Percentiles rank a stretch among this genome's conserved stretches.
These are phyloP conservation scores for Montipora foliosa DNA, from an alignment of 64 coral and sea anemone genomes.

Conservation along the genomic window DNA sequence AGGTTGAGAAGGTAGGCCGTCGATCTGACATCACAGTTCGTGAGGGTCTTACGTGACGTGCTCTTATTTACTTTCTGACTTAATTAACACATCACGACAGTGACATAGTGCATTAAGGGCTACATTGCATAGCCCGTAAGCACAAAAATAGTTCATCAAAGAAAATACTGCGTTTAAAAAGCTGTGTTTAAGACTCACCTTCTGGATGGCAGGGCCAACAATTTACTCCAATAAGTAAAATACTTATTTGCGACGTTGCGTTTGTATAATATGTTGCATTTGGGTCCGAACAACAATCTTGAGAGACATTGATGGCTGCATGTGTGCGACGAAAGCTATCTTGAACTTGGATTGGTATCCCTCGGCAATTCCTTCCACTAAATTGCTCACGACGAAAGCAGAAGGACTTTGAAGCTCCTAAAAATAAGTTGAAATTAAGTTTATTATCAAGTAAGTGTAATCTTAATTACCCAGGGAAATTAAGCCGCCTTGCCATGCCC, in stretches of 20 bases:
- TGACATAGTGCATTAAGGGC: too few relatives aligned
- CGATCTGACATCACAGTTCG: too few relatives aligned
- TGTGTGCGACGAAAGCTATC: background rate
- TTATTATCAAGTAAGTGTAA: too few relatives aligned
- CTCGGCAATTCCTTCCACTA: background rate
- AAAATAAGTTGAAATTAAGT: background rate
- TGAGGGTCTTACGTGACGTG: too few relatives aligned
- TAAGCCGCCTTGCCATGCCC: too few relatives aligned
- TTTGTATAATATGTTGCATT: background rate
- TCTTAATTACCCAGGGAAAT: too few relatives aligned
- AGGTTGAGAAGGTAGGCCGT: too few relatives aligned
- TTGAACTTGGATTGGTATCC: background rate
- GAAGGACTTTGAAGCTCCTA: background rate
- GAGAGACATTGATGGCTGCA: background rate
- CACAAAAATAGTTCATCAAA: background rate
- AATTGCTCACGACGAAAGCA: background rate
- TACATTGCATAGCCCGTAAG: too few relatives aligned
- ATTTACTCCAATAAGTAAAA: background rate
- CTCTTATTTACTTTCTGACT: too few relatives aligned
- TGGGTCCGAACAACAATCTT: background rate
- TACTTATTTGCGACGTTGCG: background rate
- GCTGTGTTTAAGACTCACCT: background rate
- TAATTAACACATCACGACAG: too few relatives aligned
- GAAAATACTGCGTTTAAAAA: background rate
- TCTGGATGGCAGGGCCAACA: background rate